Conservation (phyloP, 1,140 invertebrate species). For the Probaryconus sp. region DNA sequence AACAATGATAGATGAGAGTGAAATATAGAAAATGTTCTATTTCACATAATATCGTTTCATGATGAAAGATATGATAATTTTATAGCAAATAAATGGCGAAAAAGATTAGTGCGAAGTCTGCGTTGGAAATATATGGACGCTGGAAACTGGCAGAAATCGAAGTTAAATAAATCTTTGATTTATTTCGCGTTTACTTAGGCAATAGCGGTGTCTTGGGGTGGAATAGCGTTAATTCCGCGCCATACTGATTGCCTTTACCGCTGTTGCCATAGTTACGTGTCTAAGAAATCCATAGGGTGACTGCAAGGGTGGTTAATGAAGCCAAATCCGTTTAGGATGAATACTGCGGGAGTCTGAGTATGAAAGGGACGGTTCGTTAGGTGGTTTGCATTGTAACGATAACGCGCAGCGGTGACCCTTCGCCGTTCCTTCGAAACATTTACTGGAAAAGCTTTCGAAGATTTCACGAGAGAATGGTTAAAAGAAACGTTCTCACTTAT, state of each 20-base stretch:
- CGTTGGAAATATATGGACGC: no score
- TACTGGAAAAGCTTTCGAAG: constrained; percentile 55
- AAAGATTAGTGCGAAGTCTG: no score
- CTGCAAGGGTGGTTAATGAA: constrained; percentile 75
- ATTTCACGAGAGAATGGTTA: constrained; percentile 51
- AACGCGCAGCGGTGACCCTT: constrained; percentile 58
- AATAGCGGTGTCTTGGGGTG: constrained; percentile 50
- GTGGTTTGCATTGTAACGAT: constrained; percentile 72
- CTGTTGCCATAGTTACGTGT: constrained; percentile 74
- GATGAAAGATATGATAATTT: no score
- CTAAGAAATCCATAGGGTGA: constrained; percentile 64
- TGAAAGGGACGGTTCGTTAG: constrained; percentile 73
- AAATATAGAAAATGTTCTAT: no score
- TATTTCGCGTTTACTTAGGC: constrained; percentile 61
- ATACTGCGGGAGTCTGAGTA: constrained; percentile 66
- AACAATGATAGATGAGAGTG: no score
- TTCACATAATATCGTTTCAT: no score
- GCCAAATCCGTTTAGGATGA: constrained; percentile 78
- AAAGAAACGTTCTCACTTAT: constrained; percentile 55
- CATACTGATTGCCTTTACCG: constrained; percentile 70
- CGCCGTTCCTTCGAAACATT: constrained; percentile 50
- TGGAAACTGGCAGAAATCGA: constrained; percentile 28
- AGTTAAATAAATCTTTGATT: constrained; percentile 62
- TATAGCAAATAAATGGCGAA: no score
- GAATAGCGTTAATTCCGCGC: constrained; percentile 68